Conservation (phyloP, 2,797 vertebrate genomes). For the Gymnoscopelus braueri region DNA sequence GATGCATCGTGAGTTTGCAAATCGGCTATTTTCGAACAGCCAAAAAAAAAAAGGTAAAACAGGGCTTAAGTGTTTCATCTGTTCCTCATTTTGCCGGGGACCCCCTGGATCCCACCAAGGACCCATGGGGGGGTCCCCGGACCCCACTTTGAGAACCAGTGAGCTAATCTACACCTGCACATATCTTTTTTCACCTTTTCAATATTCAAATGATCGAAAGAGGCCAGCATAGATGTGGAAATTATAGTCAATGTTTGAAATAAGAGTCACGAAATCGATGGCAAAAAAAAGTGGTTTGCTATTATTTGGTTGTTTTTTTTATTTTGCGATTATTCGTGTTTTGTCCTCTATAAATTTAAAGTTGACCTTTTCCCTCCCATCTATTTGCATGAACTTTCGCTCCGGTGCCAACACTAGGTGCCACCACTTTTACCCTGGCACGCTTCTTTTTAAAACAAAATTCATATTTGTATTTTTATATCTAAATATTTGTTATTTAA, state of each 20-base stretch:
- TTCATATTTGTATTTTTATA: conserved; percentile 99
- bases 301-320: conserved; percentile 59
- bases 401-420: conserved; percentile 85
- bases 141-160: no score
- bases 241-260: conserved; percentile 63
- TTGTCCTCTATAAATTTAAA: conserved; percentile 80
- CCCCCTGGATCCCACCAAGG: no score
- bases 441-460: conserved; percentile 92
- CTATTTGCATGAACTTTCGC: conserved; percentile 96
- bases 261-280: conserved; percentile 66
- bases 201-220: conserved; percentile 60
- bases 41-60: no score
- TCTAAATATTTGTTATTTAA: conserved; percentile 99
- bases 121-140: no score
- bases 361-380: conserved; percentile 84
- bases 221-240: conserved; percentile 72
- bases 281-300: conserved; percentile 55
- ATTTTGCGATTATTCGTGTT: conserved; percentile 66
- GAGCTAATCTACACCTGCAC: conserved; percentile 69
- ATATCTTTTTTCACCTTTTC: conserved; percentile 66
- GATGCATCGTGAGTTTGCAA: no score
- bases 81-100: no score
- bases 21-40: no score
- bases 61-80: no score
- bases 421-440: conserved; percentile 87